Conservation (phyloP, 2,888 invertebrate genomes). For the Tenthredo mesomela region DNA sequence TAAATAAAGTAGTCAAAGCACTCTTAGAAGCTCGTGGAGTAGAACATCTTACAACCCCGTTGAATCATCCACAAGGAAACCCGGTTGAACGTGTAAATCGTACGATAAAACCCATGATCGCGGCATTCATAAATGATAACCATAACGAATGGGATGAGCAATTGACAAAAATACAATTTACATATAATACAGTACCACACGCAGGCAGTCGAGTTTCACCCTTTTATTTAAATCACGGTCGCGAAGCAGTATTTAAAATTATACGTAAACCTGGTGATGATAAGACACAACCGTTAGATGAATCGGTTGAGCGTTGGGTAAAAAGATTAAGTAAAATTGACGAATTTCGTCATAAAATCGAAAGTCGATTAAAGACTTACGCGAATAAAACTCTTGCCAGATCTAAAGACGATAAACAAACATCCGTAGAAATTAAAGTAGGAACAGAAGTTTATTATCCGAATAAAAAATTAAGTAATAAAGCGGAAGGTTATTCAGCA, state of each 20-base stretch:
- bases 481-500: slow-evolving; percentile 55
- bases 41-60: slow-evolving; percentile 51
- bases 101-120: slow-evolving; percentile 47
- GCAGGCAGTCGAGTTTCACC: slow-evolving; percentile 53
- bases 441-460: slow-evolving; percentile 55
- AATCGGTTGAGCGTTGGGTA: slow-evolving; percentile 47
- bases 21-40: slow-evolving; percentile 52
- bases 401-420: slow-evolving; percentile 17
- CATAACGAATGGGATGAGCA: slow-evolving; percentile 56
- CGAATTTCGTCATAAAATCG: slow-evolving; percentile 53
- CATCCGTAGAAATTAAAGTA: slow-evolving; percentile 41
- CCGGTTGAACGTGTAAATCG: slow-evolving; percentile 55
- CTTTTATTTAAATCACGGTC: slow-evolving; percentile 46
- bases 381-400: slow-evolving; percentile 48
- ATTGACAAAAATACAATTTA: slow-evolving; percentile 53
- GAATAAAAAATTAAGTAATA: slow-evolving; percentile 56
- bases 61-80: slow-evolving; percentile 56
- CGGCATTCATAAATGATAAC: slow-evolving; percentile 52
- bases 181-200: slow-evolving; percentile 53
- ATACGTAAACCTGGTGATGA: slow-evolving; percentile 17
- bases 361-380: slow-evolving; percentile 42
- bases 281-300: background rate
- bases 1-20: slow-evolving; percentile 54
- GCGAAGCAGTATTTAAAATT: slow-evolving; percentile 30
- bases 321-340: slow-evolving; percentile 49